Evolutionary conservation across 2,113 vertebrate genomes (phyloP).

Genomic region (Bostrychus sinensis): DNA sequence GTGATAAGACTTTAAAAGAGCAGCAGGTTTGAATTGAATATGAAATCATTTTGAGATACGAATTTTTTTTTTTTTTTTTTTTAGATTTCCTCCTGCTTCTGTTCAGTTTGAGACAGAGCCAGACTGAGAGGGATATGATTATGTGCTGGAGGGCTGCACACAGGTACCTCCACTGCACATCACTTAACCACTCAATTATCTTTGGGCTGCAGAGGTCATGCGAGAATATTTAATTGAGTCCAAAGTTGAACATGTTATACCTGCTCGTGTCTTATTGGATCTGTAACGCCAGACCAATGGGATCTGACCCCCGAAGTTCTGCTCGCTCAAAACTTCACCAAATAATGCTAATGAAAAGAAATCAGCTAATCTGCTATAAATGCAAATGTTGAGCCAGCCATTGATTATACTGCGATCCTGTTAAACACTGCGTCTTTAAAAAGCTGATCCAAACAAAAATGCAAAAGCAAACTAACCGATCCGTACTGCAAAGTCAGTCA

Average conservation of each 20-base stretch:
- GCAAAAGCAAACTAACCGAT: constrained; percentile 50
- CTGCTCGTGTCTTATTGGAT: constrained; percentile 26
- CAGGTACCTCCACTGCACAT: constrained; percentile 46
- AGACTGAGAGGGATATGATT: constrained; percentile 34
- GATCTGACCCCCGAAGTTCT: constrained; percentile 26
- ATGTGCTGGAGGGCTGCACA: constrained; percentile 39
- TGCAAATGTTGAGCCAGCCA: constrained; percentile 38
- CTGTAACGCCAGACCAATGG: constrained; percentile 14
- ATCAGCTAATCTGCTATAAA: constrained; percentile 48
- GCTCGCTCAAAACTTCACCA: constrained; percentile 19
- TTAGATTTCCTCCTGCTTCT: background rate
- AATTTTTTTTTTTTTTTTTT: constrained; percentile 2
- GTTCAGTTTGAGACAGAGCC: constrained; percentile 12
- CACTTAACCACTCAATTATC: constrained; percentile 65
- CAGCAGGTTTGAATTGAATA: background rate
- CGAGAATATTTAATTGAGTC: constrained; percentile 66
- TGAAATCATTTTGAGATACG: background rate
- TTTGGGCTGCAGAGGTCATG: constrained; percentile 52
- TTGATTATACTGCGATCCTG: constrained; percentile 56
- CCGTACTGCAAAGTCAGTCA: constrained; percentile 28
- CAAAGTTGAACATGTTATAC: constrained; percentile 50
- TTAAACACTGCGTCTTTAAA: constrained; percentile 34
- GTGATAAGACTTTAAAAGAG: constrained; percentile 38
- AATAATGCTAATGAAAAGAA: constrained; percentile 36
- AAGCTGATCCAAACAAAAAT: constrained; percentile 61